Evolutionary conservation across 1,140 invertebrate species (phyloP).

Genomic region (Muscidifurax raptorellus): DNA sequence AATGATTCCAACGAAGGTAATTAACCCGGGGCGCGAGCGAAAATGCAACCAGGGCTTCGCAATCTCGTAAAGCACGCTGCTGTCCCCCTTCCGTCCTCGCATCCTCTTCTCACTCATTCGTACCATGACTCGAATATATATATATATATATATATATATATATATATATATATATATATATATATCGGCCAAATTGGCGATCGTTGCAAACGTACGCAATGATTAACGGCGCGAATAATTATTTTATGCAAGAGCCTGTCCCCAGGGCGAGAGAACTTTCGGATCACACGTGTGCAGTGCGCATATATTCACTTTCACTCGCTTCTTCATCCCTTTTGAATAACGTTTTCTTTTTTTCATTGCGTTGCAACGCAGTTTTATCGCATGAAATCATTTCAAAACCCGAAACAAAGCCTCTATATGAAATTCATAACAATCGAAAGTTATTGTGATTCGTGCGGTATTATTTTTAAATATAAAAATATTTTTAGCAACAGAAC

Average conservation of each 20-base stretch:
- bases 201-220: not conserved
- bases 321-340: not conserved
- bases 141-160: too few species aligned
- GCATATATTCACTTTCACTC: not conserved
- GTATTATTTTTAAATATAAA: too few species aligned
- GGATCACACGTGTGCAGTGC: not conserved
- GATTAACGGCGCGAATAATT: slow-evolving; percentile 38
- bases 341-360: not conserved
- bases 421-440: too few species aligned
- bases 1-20: slow-evolving; percentile 40
- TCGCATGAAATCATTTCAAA: not conserved
- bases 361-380: not conserved
- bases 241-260: slow-evolving; percentile 33
- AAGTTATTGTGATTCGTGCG: too few species aligned
- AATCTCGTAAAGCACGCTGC: slow-evolving; percentile 15
- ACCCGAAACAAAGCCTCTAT: too few species aligned
- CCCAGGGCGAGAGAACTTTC: not conserved
- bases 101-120: not conserved
- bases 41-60: slow-evolving; percentile 12
- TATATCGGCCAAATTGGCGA: slow-evolving; percentile 21
- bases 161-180: too few species aligned
- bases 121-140: not conserved
- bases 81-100: not conserved
- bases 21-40: slow-evolving; percentile 28
- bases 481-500: too few species aligned